A percentile compares a stretch with the other conserved stretches of the same genome.
Evolutionary conservation across 2,113 vertebrate genomes (phyloP).

Genomic region (Lophochroa leadbeateri): DNA sequence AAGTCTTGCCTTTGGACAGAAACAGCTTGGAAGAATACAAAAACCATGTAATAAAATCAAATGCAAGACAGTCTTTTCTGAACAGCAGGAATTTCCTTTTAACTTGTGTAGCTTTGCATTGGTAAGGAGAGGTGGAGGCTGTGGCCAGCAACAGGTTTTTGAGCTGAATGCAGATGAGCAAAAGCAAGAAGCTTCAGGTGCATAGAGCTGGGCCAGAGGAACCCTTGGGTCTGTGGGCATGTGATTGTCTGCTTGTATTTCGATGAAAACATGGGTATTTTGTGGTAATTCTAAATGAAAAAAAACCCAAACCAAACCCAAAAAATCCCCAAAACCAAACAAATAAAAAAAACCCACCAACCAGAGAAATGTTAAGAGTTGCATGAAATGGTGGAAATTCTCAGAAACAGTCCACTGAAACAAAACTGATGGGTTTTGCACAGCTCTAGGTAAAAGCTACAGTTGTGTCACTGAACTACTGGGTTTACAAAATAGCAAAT

Average conservation of each 20-base stretch:
- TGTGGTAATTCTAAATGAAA: background rate
- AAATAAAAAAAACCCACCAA: accelerated
- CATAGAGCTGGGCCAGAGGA: background rate
- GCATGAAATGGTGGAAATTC: background rate
- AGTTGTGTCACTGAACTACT: background rate
- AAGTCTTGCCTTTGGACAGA: slow-evolving; percentile 26
- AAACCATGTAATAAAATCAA: background rate
- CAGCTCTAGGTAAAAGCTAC: background rate
- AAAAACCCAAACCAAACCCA: too few species aligned
- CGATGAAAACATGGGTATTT: background rate
- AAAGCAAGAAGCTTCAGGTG: background rate
- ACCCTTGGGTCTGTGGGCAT: background rate
- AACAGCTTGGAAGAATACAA: background rate
- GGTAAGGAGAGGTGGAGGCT: background rate
- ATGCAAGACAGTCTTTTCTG: background rate
- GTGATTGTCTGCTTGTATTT: background rate
- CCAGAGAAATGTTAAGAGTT: background rate
- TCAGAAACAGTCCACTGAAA: background rate
- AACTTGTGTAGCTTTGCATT: background rate
- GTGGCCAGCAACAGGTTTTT: background rate
- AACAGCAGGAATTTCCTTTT: background rate
- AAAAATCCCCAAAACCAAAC: background rate
- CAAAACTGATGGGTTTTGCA: background rate
- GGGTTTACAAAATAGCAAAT: background rate
- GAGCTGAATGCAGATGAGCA: background rate